Evolutionary conservation across 2,888 invertebrate species (phyloP).

Genomic region (Elmis aenea): DNA sequence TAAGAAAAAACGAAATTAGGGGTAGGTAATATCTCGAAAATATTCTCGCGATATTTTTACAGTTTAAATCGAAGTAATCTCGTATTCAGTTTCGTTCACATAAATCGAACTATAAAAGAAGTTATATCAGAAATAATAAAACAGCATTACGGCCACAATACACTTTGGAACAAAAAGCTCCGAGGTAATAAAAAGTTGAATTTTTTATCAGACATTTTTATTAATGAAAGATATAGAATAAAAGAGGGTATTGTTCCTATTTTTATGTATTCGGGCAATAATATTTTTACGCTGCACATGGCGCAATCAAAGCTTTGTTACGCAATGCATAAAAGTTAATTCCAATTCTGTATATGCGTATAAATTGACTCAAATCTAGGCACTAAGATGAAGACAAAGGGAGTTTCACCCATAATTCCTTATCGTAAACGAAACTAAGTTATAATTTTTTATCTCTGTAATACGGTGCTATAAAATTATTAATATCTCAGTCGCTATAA

Average conservation of each 20-base stretch:
- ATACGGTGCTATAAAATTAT: slow-evolving; percentile 44
- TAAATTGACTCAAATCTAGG: too few species aligned
- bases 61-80: slow-evolving; percentile 26
- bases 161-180: slow-evolving; percentile 35
- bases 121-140: slow-evolving; percentile 38
- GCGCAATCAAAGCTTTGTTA: slow-evolving; percentile 15
- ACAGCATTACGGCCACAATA: slow-evolving; percentile 35
- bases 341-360: slow-evolving; percentile 16
- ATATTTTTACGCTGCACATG: slow-evolving; percentile 5
- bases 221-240: slow-evolving; percentile 40
- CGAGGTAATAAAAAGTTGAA: slow-evolving; percentile 30
- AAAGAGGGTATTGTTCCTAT: slow-evolving; percentile 33
- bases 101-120: slow-evolving; percentile 38
- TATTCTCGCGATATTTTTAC: slow-evolving; percentile 17
- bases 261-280: slow-evolving; percentile 35
- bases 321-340: slow-evolving; percentile 12
- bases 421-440: slow-evolving; percentile 35
- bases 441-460: slow-evolving; percentile 44
- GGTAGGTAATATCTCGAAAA: slow-evolving; percentile 1
- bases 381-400: slow-evolving; percentile 26
- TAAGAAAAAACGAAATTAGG: too few species aligned
- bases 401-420: slow-evolving; percentile 23
- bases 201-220: slow-evolving; percentile 39
- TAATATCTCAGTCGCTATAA: slow-evolving; percentile 44
- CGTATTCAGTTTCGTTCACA: slow-evolving; percentile 25